Evolutionary conservation across 1,140 invertebrate genomes (phyloP).

Genomic region (Spodoptera frugiperda): DNA sequence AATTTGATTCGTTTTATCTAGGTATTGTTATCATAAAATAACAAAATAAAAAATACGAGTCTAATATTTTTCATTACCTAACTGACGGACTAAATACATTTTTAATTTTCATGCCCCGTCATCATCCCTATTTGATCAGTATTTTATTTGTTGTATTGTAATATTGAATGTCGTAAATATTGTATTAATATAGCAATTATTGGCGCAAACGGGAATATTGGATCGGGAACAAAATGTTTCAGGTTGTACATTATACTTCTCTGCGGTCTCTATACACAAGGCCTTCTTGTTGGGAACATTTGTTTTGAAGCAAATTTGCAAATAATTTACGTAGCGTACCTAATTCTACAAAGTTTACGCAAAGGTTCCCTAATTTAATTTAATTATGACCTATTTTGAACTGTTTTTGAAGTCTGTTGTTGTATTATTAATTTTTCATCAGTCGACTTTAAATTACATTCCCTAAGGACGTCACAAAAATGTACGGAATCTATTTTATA

Average conservation of each 20-base stretch:
- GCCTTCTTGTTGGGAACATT: background rate
- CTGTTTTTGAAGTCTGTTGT: slow-evolving; percentile 17
- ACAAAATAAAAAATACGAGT: too few relatives aligned
- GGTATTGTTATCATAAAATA: too few relatives aligned
- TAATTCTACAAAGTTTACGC: slow-evolving; percentile 2
- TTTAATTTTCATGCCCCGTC: too few relatives aligned
- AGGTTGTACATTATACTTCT: slow-evolving; percentile 6
- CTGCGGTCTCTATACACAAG: slow-evolving; percentile 6
- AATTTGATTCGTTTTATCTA: too few relatives aligned
- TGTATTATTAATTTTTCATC: background rate
- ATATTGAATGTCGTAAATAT: too few relatives aligned
- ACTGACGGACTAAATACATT: too few relatives aligned
- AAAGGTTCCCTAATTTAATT: slow-evolving; percentile 4
- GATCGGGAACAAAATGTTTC: background rate
- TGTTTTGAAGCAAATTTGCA: slow-evolving; percentile 2
- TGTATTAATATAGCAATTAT: too few relatives aligned
- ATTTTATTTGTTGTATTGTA: too few relatives aligned
- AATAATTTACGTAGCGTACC: slow-evolving; percentile 13
- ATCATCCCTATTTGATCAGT: too few relatives aligned
- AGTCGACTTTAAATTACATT: background rate
- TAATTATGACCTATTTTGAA: slow-evolving; percentile 10
- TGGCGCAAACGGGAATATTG: too few relatives aligned
- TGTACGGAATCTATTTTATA: background rate
- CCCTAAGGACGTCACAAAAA: background rate
- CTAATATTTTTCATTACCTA: too few relatives aligned